Percentiles rank a stretch among this genome's conserved stretches.
Conservation (phyloP, 2,113 vertebrate species). For the Porphyrio hochstetteri region DNA sequence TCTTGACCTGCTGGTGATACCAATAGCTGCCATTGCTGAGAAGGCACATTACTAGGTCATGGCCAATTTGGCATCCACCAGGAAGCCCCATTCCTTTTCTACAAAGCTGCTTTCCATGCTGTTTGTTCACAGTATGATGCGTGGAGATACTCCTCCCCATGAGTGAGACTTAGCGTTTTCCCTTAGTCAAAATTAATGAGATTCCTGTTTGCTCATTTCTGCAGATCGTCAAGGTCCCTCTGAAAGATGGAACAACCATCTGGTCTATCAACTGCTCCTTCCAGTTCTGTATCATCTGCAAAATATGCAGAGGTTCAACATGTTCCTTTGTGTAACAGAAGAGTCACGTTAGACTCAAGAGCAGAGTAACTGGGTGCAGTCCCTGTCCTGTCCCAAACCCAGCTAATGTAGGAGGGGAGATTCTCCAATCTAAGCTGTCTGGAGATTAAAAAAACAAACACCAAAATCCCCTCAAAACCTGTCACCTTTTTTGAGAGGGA, state of each 20-base stretch:
- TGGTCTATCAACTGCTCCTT: background rate
- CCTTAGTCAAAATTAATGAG: background rate
- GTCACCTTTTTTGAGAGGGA: background rate
- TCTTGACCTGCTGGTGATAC: background rate
- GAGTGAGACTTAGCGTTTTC: background rate
- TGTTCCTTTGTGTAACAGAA: background rate
- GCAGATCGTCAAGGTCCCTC: background rate
- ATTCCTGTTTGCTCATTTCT: background rate
- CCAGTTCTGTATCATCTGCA: background rate
- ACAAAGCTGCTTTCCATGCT: background rate
- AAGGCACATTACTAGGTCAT: background rate
- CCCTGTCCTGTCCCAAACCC: background rate
- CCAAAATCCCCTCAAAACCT: too few species aligned
- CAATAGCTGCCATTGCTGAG: background rate
- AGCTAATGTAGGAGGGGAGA: background rate
- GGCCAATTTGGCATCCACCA: background rate
- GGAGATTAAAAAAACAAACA: background rate
- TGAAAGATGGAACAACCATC: background rate
- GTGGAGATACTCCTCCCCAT: background rate
- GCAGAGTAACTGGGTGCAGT: background rate
- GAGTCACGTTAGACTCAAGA: background rate
- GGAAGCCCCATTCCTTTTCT: background rate
- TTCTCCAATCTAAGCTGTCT: background rate
- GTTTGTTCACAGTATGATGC: background rate
- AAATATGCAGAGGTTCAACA: background rate